phyloP scores from a whole-genome alignment of 1,140 invertebrate species.

The Tyrophagus putrescentiae region DNA sequence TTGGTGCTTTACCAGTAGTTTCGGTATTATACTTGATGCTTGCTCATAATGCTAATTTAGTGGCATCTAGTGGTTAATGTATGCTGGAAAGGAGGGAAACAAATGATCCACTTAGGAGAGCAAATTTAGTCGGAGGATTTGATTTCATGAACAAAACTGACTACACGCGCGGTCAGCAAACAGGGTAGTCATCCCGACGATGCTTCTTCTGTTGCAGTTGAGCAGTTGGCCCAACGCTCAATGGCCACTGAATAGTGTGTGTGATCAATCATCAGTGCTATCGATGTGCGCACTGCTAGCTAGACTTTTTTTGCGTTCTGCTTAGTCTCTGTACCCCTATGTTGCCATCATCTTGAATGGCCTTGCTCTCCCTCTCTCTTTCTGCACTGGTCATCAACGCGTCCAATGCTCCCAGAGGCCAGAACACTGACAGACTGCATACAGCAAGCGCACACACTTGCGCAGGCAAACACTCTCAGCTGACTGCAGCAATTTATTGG shows the following conservation, averaged over 20 bases:
- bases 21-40: background rate
- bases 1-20: background rate
- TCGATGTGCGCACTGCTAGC: too few relatives aligned
- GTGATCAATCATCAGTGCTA: constrained; percentile 6
- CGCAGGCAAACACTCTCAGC: background rate
- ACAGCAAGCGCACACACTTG: background rate
- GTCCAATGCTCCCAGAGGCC: too few relatives aligned
- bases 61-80: background rate
- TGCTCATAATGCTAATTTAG: constrained; percentile 1
- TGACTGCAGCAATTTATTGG: too few relatives aligned
- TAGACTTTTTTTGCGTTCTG: too few relatives aligned
- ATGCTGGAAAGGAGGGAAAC: background rate
- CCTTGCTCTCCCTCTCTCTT: background rate
- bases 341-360: too few relatives aligned
- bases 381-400: background rate
- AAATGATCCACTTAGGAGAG: constrained; percentile 13
- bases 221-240: too few relatives aligned
- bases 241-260: background rate
- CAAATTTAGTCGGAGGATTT: background rate
- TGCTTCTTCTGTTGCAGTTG: too few relatives aligned
- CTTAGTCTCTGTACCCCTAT: too few relatives aligned
- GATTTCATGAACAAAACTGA: background rate
- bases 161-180: too few relatives aligned
- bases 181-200: too few relatives aligned
- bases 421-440: background rate